phyloP scores from a whole-genome alignment of 2,888 invertebrate genomes.

The Platynereis dumerilii region DNA sequence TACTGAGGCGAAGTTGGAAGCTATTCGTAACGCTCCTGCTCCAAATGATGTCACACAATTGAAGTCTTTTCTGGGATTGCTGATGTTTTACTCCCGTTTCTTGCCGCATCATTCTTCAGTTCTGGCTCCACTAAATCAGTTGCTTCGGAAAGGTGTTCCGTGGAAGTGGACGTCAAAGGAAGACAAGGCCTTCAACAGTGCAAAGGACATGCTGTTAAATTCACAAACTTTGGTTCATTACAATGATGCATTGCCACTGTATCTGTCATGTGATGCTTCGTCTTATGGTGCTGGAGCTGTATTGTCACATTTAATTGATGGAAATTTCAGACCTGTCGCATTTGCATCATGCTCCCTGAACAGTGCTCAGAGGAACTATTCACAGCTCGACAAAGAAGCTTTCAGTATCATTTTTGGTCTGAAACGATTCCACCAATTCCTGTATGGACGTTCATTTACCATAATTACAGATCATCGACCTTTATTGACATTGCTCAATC shows the following conservation, averaged over 20 bases:
- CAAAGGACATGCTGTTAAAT: conserved; percentile 6
- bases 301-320: conserved; percentile 12
- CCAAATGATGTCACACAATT: background rate
- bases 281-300: conserved; percentile 12
- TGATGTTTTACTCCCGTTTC: conserved; percentile 7
- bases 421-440: conserved; percentile 6
- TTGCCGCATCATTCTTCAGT: background rate
- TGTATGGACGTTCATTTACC: conserved; percentile 17
- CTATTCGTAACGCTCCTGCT: no score
- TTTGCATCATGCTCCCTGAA: conserved; percentile 19
- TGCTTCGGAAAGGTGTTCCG: background rate
- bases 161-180: background rate
- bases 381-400: conserved; percentile 18
- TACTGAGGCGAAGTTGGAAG: no score
- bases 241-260: conserved; percentile 1
- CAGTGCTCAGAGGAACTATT: conserved; percentile 18
- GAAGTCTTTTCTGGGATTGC: conserved; percentile 7
- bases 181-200: background rate
- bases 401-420: conserved; percentile 13
- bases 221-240: conserved; percentile 9
- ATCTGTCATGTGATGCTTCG: conserved; percentile 8
- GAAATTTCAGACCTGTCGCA: conserved; percentile 11
- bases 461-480: conserved; percentile 7
- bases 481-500: background rate
- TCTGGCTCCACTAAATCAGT: background rate